A percentile compares a stretch with the other conserved stretches of the same genome.
phyloP scores from a whole-genome alignment of 2,797 vertebrate genomes.

The Brachymystax lenok region DNA sequence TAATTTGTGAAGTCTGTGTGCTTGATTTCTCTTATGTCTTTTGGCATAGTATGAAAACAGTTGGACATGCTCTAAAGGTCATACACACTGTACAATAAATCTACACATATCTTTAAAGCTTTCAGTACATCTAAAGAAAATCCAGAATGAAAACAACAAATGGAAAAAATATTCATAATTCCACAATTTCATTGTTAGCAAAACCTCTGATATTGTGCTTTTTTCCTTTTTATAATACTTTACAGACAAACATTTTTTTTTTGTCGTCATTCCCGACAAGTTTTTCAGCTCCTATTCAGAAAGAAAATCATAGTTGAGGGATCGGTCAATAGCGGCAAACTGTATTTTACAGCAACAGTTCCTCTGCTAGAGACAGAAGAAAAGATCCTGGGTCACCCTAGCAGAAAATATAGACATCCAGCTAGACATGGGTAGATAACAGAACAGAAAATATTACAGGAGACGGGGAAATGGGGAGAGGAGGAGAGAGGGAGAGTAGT shows the following conservation, averaged over 20 bases:
- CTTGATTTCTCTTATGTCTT: conserved; percentile 69
- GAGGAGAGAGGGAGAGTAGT: conserved; percentile 4
- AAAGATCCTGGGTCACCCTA: conserved; percentile 25
- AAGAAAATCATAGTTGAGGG: conserved; percentile 28
- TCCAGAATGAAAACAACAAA: conserved; percentile 38
- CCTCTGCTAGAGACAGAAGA: conserved; percentile 24
- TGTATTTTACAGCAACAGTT: conserved; percentile 49
- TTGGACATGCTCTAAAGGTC: conserved; percentile 80
- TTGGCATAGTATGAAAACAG: conserved; percentile 74
- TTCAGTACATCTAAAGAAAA: conserved; percentile 70
- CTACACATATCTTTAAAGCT: conserved; percentile 78
- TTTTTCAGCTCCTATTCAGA: conserved; percentile 45
- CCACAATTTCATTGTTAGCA: conserved; percentile 48
- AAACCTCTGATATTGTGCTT: conserved; percentile 23
- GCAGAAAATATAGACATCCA: conserved; percentile 29
- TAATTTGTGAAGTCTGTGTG: conserved; percentile 62
- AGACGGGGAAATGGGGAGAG: conserved; percentile 3
- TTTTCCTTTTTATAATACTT: conserved; percentile 28
- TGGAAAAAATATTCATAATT: conserved; percentile 46
- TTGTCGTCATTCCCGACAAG: conserved; percentile 44
- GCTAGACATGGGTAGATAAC: conserved; percentile 25
- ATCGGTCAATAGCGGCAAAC: conserved; percentile 36
- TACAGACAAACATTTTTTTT: conserved; percentile 35
- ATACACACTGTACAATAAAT: conserved; percentile 80
- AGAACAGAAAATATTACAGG: conserved; percentile 19